Percentiles rank a stretch among this genome's conserved stretches.
Evolutionary conservation across 1,140 invertebrate species (phyloP).

Genomic region (Apis mellifera): DNA sequence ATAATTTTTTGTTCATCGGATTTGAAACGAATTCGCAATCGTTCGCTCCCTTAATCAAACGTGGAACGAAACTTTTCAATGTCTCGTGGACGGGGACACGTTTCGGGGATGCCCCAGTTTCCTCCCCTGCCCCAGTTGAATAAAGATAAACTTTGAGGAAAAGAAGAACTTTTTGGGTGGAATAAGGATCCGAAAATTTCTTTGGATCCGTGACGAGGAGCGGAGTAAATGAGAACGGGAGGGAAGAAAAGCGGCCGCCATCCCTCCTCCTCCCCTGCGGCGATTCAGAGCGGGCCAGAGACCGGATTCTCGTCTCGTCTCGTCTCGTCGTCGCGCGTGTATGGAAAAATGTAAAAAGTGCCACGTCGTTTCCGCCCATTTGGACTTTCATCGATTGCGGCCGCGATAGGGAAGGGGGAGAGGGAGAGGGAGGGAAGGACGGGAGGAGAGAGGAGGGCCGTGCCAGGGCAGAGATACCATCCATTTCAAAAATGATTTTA

Average conservation of each 20-base stretch:
- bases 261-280: background rate
- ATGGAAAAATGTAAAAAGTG: slow-evolving; percentile 52
- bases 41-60: no score
- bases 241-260: slow-evolving; percentile 17
- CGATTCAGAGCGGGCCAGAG: background rate
- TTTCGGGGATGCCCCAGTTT: no score
- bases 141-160: background rate
- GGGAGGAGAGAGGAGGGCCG: slow-evolving; percentile 16
- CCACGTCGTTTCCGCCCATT: slow-evolving; percentile 52
- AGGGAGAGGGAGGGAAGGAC: slow-evolving; percentile 15
- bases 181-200: background rate
- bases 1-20: no score
- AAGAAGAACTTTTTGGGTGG: no score
- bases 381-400: slow-evolving; percentile 52
- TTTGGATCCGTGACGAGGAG: background rate
- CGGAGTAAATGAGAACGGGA: slow-evolving; percentile 9
- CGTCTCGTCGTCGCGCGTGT: background rate
- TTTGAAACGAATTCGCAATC: no score
- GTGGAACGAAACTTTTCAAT: no score
- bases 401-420: slow-evolving; percentile 21
- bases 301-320: background rate
- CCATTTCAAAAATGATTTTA: slow-evolving; percentile 71
- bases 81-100: no score
- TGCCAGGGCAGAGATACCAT: slow-evolving; percentile 55
- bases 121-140: no score